Percentiles rank a stretch among this genome's conserved stretches.
Conservation (phyloP, 2,113 vertebrate genomes). For the Clupea harengus region DNA sequence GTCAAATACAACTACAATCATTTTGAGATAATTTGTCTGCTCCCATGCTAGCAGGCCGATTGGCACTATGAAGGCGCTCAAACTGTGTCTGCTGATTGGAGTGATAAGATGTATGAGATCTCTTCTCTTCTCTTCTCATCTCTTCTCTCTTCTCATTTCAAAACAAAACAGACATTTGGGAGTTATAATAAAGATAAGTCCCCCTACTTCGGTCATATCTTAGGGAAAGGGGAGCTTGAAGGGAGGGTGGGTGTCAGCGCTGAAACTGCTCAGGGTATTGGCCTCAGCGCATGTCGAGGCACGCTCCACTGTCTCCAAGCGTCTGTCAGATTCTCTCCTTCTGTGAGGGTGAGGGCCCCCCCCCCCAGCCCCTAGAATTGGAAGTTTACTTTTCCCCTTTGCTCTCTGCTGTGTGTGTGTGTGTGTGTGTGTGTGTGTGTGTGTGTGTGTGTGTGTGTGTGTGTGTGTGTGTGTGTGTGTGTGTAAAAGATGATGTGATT, state of each 20-base stretch:
- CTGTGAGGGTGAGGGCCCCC: not conserved
- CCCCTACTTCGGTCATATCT: not conserved
- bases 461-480: conserved; percentile 20
- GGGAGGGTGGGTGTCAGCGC: too few relatives aligned
- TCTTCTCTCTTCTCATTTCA: not conserved
- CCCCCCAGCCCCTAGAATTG: not conserved
- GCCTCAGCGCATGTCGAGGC: not conserved
- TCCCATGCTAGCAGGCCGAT: not conserved
- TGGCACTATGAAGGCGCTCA: not conserved
- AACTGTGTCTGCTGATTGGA: not conserved
- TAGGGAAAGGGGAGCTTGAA: too few relatives aligned
- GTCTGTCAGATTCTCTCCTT: not conserved
- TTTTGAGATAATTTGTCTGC: not conserved
- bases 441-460: not conserved
- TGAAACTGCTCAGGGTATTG: too few relatives aligned
- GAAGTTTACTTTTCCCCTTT: conserved; percentile 6
- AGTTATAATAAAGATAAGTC: not conserved
- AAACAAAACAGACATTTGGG: not conserved
- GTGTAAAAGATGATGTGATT: not conserved
- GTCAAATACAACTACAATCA: not conserved
- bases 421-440: not conserved
- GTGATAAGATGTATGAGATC: not conserved
- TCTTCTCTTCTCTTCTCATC: not conserved
- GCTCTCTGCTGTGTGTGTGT: not conserved
- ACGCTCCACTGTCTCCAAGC: not conserved